Conservation (phyloP, 2,113 vertebrate genomes). For the Chascanopsetta lugubris region DNA sequence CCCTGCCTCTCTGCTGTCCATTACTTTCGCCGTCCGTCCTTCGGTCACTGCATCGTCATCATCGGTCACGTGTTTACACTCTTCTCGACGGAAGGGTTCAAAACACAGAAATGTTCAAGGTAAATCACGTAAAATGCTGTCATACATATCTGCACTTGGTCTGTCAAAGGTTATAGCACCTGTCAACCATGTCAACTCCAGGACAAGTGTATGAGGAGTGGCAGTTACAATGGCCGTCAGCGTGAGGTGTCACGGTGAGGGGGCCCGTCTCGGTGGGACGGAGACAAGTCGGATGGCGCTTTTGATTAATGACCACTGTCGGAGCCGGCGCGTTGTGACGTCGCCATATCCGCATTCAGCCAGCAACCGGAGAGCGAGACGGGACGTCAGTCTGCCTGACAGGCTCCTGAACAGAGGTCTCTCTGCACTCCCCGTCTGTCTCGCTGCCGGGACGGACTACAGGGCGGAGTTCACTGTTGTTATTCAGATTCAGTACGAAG, state of each 20-base stretch:
- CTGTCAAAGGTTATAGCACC: no score
- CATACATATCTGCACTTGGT: no score
- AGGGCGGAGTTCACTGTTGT: slow-evolving; percentile 9
- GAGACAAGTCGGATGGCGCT: slow-evolving; percentile 18
- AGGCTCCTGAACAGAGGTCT: slow-evolving; percentile 17
- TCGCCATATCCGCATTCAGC: slow-evolving; percentile 29
- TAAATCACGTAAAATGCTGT: background rate
- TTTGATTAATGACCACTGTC: slow-evolving; percentile 45
- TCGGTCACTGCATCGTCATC: slow-evolving; percentile 4
- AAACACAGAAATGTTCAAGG: background rate
- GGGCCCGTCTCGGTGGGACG: slow-evolving; percentile 3
- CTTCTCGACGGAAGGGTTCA: background rate
- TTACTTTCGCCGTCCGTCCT: slow-evolving; percentile 31
- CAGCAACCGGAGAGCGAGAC: slow-evolving; percentile 14
- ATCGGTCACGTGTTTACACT: slow-evolving; percentile 16
- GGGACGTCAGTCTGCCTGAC: slow-evolving; percentile 19
- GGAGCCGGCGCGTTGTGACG: slow-evolving; percentile 9
- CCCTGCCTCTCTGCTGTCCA: slow-evolving; percentile 43
- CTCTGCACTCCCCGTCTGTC: slow-evolving; percentile 26
- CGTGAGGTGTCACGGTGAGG: slow-evolving; percentile 2
- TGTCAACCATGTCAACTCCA: no score
- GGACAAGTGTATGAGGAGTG: background rate
- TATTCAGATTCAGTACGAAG: background rate
- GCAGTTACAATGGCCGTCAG: slow-evolving; percentile 1
- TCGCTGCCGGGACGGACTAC: slow-evolving; percentile 16